Conservation (phyloP, 2,888 invertebrate species). For the Lampropteryx suffumata region DNA sequence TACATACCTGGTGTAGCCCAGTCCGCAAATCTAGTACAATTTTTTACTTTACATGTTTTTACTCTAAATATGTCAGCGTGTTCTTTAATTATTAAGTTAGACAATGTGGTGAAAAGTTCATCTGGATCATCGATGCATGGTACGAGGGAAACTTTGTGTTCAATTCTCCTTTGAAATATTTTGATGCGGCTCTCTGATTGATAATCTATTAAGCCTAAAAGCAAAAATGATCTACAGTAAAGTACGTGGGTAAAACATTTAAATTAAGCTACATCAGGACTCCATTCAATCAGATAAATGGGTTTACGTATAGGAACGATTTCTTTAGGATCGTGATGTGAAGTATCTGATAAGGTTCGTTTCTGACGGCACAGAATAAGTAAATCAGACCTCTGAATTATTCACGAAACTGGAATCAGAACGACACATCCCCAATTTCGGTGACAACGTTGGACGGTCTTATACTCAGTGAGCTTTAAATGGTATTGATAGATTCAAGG, state of each 20-base stretch:
- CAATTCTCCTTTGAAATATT: too few relatives aligned
- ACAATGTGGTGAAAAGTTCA: too few relatives aligned
- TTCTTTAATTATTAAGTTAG: too few relatives aligned
- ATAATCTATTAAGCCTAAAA: not conserved
- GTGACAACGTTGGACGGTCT: constrained; percentile 24
- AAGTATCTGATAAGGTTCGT: constrained; percentile 29
- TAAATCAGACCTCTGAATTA: constrained; percentile 37
- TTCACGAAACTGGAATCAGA: constrained; percentile 34
- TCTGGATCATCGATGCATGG: too few relatives aligned
- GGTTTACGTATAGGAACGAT: constrained; percentile 28
- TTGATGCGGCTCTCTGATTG: too few relatives aligned
- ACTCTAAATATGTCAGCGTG: too few relatives aligned
- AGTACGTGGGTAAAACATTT: constrained; percentile 5
- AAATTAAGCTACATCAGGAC: constrained; percentile 21
- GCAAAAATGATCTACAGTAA: not conserved
- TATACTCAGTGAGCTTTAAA: constrained; percentile 10
- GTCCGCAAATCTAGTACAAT: too few relatives aligned
- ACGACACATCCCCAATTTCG: constrained; percentile 30
- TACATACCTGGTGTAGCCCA: too few relatives aligned
- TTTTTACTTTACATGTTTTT: too few relatives aligned
- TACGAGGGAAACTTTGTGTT: too few relatives aligned
- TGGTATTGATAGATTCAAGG: not conserved
- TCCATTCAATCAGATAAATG: constrained; percentile 33
- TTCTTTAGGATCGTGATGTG: constrained; percentile 32
- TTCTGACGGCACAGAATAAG: constrained; percentile 31